These are phyloP conservation scores for Trimorus sp. DNA, from an alignment of 2,888 invertebrate species.

Conservation along the genomic window DNA sequence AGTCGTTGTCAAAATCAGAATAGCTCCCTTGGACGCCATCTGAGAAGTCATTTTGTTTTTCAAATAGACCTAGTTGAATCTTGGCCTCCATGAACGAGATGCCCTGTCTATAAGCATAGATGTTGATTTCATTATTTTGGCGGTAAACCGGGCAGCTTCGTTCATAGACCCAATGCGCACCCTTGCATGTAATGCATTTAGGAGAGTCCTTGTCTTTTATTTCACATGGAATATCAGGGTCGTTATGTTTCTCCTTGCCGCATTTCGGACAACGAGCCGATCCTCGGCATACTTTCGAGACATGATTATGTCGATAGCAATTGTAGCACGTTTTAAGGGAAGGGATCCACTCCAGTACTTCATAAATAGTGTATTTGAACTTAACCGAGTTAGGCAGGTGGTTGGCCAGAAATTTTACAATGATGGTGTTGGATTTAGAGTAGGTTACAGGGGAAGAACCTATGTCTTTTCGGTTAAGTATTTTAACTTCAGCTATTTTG, in stretches of 20 bases:
- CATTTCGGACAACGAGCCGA: not conserved
- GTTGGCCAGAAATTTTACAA: slow-evolving; percentile 1
- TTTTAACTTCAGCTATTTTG: not conserved
- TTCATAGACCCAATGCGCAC: not conserved
- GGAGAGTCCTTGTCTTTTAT: not conserved
- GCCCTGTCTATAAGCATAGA: not conserved
- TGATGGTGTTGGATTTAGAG: not conserved
- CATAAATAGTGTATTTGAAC: not conserved
- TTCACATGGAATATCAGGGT: not conserved
- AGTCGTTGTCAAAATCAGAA: too few species aligned
- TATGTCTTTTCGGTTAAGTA: not conserved
- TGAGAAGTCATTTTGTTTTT: not conserved
- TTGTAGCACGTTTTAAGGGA: slow-evolving; percentile 2
- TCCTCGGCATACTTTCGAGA: not conserved
- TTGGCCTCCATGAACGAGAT: slow-evolving; percentile 7
- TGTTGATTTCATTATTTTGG: not conserved
- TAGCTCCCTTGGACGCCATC: too few species aligned
- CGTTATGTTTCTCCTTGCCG: not conserved
- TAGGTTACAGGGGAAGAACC: not conserved
- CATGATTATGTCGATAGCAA: slow-evolving; percentile 9
- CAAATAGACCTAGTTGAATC: not conserved
- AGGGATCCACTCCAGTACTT: not conserved
- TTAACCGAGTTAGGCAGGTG: not conserved
- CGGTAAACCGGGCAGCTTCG: not conserved
- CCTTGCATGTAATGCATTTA: not conserved